A percentile compares a stretch with the other conserved stretches of the same genome.
Conservation (phyloP, 2,797 vertebrate species). For the Hybognathus amarus region DNA sequence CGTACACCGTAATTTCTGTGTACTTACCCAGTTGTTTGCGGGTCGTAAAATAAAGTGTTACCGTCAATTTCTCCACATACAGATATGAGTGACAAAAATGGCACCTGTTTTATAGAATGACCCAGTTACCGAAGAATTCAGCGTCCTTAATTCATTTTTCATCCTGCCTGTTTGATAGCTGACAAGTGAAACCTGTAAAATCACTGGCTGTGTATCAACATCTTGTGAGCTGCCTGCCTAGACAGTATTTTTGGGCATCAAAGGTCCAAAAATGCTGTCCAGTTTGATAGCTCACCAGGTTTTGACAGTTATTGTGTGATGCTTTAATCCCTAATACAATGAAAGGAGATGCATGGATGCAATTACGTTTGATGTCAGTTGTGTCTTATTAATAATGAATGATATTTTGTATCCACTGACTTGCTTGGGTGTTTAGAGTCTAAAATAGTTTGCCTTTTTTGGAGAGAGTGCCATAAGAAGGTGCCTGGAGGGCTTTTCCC, state of each 20-base stretch:
- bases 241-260: neutral
- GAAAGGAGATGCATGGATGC: neutral
- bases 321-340: neutral
- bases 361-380: neutral
- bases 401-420: neutral
- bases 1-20: too few species aligned
- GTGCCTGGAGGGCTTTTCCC: conserved; percentile 16
- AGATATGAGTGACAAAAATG: neutral
- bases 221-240: neutral
- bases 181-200: conserved; percentile 12
- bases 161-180: conserved; percentile 9
- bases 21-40: too few species aligned
- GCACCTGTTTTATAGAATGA: conserved; percentile 8
- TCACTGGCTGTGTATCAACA: conserved; percentile 6
- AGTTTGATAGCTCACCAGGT: neutral
- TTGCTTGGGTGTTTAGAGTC: conserved; percentile 47
- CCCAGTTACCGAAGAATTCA: conserved; percentile 18
- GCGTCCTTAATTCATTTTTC: conserved; percentile 8
- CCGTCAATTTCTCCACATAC: neutral
- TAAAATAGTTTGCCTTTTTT: conserved; percentile 56
- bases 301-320: conserved; percentile 1
- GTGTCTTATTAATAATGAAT: neutral
- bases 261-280: conserved; percentile 5
- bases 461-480: neutral
- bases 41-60: too few species aligned